Base-by-base conservation (phyloP, 1,140 invertebrate species). In the Saxidomus purpurata region DNA sequence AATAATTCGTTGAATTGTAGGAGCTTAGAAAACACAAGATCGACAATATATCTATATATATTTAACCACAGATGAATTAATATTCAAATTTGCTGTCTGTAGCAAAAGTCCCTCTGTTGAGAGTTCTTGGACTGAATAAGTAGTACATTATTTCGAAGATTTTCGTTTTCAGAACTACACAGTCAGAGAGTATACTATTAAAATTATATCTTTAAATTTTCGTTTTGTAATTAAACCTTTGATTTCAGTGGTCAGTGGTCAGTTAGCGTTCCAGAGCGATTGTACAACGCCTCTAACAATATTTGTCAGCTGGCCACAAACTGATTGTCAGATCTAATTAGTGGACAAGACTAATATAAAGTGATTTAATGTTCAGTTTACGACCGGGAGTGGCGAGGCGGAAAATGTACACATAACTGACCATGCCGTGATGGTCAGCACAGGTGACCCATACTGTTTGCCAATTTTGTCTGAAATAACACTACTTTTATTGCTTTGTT, bases 391-490 rank as follows among this genome's bases (percentile, higher is more conserved):
- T 71, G 83, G 69, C 83, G 83, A 85, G 83, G 83, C 83, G 83
- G 83, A 85, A 85, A 85, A 85, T 85, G 83, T 74, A 74, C 83
- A 85, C 83, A 85, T 85, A 85, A 55, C 83, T 85, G 83, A 85
- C 83, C 83, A 83, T 19, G 43, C 40, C 43, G 25, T 85, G 83
- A 85, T 85, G 83, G 63, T 69, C 83, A 85, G 83, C 63, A 43
- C 83, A 85, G 83, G 83, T 85, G 83, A 43, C 31, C 52, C 13
- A 15, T 34, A 80, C 25, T 22, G 34, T 52, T 59, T 52, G 49
- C 55, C 15, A 17, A 71, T 71, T 71, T 19, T 38, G 34, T 71
- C n/a, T 71, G 34, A 38, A 71, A 43, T 43, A 43, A 43, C 43
- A 43, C 15, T n/a, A n/a, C n/a, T n/a, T n/a, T n/a, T n/a, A n/a